A percentile compares a stretch with the other conserved stretches of the same genome.
phyloP scores from a whole-genome alignment of 1,140 invertebrate species.

The Trigoniulus corallinus region DNA sequence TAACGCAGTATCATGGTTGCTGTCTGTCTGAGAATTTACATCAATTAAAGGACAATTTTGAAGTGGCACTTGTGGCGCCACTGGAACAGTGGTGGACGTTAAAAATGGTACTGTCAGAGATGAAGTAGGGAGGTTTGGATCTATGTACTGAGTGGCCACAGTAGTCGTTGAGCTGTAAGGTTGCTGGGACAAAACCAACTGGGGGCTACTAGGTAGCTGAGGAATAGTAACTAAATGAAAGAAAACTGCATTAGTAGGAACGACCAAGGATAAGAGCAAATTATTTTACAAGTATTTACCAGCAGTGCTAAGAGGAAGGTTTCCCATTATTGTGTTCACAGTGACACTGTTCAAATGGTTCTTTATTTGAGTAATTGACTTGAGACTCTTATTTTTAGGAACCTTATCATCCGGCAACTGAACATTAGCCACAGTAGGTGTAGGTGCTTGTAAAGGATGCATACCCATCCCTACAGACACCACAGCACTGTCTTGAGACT shows the following conservation, averaged over 20 bases:
- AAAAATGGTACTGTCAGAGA: slow-evolving; percentile 17
- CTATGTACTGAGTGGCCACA: slow-evolving; percentile 8
- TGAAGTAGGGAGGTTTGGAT: slow-evolving; percentile 8
- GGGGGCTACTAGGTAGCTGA: slow-evolving; percentile 10
- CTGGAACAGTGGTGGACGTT: slow-evolving; percentile 4
- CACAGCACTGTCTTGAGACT: not conserved
- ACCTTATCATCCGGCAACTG: not conserved
- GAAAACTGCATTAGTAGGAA: not conserved
- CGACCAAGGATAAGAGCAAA: too few species aligned
- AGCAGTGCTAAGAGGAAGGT: not conserved
- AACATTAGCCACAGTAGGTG: not conserved
- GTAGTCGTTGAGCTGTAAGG: slow-evolving; percentile 3
- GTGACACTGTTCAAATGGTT: not conserved
- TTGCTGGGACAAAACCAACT: slow-evolving; percentile 6
- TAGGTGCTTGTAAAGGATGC: not conserved
- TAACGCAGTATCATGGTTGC: slow-evolving; percentile 94
- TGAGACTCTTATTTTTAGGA: not conserved
- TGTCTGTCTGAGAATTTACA: slow-evolving; percentile 91
- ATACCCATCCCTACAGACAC: not conserved
- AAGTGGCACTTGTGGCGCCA: slow-evolving; percentile 5
- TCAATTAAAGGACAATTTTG: slow-evolving; percentile 33
- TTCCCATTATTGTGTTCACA: not conserved
- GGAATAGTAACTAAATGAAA: slow-evolving; percentile 10
- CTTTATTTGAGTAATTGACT: not conserved
- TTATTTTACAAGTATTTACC: not conserved